These are phyloP conservation scores for Prorops nasuta DNA, from an alignment of 1,140 invertebrate genomes.

Conservation along the genomic window DNA sequence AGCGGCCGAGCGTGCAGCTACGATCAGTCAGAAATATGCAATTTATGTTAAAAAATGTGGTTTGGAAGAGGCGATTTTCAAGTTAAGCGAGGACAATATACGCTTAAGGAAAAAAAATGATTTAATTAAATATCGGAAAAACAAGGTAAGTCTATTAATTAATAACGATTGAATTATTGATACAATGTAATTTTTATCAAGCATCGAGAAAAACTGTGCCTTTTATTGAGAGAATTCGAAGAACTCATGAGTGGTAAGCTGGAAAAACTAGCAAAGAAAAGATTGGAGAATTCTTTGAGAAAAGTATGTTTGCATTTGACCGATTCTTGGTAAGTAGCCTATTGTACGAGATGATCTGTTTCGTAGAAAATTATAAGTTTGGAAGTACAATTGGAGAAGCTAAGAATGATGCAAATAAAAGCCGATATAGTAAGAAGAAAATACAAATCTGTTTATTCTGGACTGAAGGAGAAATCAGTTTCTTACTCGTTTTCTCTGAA, in stretches of 20 bases:
- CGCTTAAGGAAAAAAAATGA: slow-evolving; percentile 73
- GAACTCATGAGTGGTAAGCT: slow-evolving; percentile 54
- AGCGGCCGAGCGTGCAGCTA: slow-evolving; percentile 36
- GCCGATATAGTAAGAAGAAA: slow-evolving; percentile 75
- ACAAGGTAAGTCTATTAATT: slow-evolving; percentile 50
- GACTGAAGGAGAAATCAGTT: slow-evolving; percentile 68
- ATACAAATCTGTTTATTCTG: slow-evolving; percentile 69
- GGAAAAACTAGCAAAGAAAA: slow-evolving; percentile 46
- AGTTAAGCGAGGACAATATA: slow-evolving; percentile 73
- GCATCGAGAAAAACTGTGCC: slow-evolving; percentile 58
- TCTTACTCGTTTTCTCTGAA: slow-evolving; percentile 71
- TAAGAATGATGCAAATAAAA: slow-evolving; percentile 76
- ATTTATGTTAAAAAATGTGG: slow-evolving; percentile 46
- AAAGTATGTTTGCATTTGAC: slow-evolving; percentile 34
- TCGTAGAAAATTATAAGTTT: slow-evolving; percentile 67
- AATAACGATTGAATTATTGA: background rate
- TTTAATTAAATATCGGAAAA: slow-evolving; percentile 67
- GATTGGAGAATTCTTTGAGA: slow-evolving; percentile 40
- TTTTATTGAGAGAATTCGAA: slow-evolving; percentile 61
- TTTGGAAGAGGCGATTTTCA: slow-evolving; percentile 60
- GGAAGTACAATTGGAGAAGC: slow-evolving; percentile 61
- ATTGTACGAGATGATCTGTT: slow-evolving; percentile 7
- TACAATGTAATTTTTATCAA: slow-evolving; percentile 20
- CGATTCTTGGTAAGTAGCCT: background rate
- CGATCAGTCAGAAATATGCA: slow-evolving; percentile 39